Evolutionary conservation across 2,797 vertebrate species (phyloP), one percentile per base, ranked within the genome.

Genomic region (Neosilurus mollespiculum): DNA sequence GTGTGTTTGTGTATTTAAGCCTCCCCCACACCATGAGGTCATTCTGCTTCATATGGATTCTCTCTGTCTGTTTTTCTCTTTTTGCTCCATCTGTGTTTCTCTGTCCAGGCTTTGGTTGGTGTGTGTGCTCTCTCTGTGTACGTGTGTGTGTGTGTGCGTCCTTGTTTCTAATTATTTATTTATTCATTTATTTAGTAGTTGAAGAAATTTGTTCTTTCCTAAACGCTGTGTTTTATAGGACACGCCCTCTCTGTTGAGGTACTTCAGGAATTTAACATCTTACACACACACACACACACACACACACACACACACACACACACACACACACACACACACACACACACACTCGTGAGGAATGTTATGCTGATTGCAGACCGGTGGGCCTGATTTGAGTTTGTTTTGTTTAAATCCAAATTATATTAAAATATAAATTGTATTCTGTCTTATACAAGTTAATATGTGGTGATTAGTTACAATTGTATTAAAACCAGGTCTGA

Each of bases 281-380:
- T 56, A 77, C 58, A 61, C 75, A 77, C 73, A 59, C 53, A 56
- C 24, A 75, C 53, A 72, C 70, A 79, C 77, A 79, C 77, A 78
- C 58, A 76, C 73, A 77, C 26, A 62, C 58, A 62, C 75, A 77
- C 54, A 76, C 56, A 77, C 73, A 65, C 62, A 65, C 62, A 64
- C 61, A n/a, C n/a, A n/a, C n/a, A n/a, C n/a, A n/a, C n/a, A n/a
- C n/a, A 6, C 6, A 5, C 15, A 58, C 15, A 18, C 56, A 18
- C 56, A 18, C 56, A 58, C 56, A 58, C 56, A 58, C 15, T 58
- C 18, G 5, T 15, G 6, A 5, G 56, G 56, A 43, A 43, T 43
- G 37, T 43, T 43, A 43, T 43, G 37, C 37, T 43, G 37, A 43
- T 2, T 43, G 37, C 37, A 43, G 37, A 43, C 43, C 43, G 43